Conservation (phyloP, 2,113 vertebrate species). For the Hippocampus comes region DNA sequence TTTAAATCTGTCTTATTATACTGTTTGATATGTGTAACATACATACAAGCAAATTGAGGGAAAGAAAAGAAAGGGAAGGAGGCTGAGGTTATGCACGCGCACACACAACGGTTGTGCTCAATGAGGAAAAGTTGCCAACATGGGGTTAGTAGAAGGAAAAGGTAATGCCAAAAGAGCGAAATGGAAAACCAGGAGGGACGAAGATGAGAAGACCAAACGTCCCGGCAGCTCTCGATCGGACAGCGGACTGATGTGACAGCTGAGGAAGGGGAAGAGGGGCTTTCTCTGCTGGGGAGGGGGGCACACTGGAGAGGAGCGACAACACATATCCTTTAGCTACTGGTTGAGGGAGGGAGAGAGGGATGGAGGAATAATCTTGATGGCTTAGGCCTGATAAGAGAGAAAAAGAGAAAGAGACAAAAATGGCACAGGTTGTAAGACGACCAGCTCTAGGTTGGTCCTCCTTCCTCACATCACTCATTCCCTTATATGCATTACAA, state of each 20-base stretch:
- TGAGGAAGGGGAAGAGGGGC: constrained; percentile 31
- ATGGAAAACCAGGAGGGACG: constrained; percentile 13
- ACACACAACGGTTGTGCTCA: background rate
- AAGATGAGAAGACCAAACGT: constrained; percentile 63
- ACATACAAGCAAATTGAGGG: background rate
- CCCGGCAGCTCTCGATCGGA: constrained; percentile 57
- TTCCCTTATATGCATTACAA: constrained; percentile 5
- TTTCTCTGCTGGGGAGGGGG: constrained; percentile 55
- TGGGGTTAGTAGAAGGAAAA: constrained; percentile 45
- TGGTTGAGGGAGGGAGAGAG: constrained; percentile 70
- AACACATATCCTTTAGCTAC: constrained; percentile 79
- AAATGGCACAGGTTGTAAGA: constrained; percentile 67
- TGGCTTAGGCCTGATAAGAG: constrained; percentile 86
- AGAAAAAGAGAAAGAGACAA: constrained; percentile 65
- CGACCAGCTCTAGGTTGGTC: constrained; percentile 38
- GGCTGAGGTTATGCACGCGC: constrained; percentile 32
- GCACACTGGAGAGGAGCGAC: constrained; percentile 67
- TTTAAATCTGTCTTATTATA: background rate
- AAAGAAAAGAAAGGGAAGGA: background rate
- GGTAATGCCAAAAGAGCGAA: constrained; percentile 15
- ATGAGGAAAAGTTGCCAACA: constrained; percentile 31
- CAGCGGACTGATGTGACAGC: constrained; percentile 54
- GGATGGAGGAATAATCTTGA: constrained; percentile 77
- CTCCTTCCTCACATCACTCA: constrained; percentile 19
- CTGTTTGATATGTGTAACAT: background rate